Evolutionary conservation across 2,888 invertebrate species (phyloP), one percentile per base, ranked within the genome.

Genomic region (Cryptus armator): DNA sequence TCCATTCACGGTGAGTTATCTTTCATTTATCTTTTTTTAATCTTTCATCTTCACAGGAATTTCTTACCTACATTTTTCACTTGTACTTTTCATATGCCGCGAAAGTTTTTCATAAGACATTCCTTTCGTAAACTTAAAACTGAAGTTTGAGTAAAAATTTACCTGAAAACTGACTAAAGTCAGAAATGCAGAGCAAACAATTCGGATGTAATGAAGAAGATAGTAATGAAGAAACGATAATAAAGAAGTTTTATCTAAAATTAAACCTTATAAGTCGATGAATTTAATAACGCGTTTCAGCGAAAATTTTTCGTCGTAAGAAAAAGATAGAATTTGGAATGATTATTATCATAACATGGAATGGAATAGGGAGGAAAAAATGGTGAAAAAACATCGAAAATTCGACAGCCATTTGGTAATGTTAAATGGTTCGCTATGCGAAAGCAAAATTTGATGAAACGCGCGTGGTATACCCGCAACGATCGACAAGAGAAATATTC

Each of bases 1-100:
- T 95, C 95, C 91, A 83, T 90, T 70, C 91, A 91, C 81, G 92
- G 93, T 93, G 86, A 92, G 93, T 89, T 44, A 48, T 16, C 19
- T 48, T 53, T 81, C 32, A 32, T 78, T 43, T 37, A 4, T 59
- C 48, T 70, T 66, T 37, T 37, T 6, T 37, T 37, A 5, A 37
- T 37, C 59, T 19, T 53, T 0, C 46, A 14, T 48, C 2, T 48
- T 14, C 10, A 3, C 4, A 53, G 7, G 16, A 12, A 66, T 44
- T 66, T 66, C 16, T 44, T n/a, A 10, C 4, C 46, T 3, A 0
- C 46, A 10, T 64, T 43, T 32, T 64, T 64, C 32, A 37, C 5
- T 12, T n/a, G 10, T 62, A 32, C 7, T 37, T 37, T 37, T 37
- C 37, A 37, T 7, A 37, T 7, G 6, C 9, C 37, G 37, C 37